These are phyloP conservation scores for Synchiropus splendidus DNA, from an alignment of 2,113 vertebrate species.

Conservation along the genomic window DNA sequence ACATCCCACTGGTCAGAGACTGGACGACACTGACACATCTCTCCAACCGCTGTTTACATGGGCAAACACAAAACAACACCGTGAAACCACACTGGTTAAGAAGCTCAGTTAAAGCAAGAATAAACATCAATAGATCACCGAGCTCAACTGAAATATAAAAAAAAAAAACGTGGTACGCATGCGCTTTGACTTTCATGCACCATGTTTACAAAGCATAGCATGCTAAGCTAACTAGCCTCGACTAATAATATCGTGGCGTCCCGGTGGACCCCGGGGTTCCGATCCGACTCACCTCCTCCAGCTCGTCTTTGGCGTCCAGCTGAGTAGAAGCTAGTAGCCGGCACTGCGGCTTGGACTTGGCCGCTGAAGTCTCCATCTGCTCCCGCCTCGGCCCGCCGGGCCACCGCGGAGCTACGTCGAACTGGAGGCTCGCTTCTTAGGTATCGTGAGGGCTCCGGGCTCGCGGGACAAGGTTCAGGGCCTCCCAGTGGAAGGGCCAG, in stretches of 20 bases:
- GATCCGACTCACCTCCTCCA: conserved; percentile 75
- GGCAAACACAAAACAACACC: not conserved
- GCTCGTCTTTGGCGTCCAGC: conserved; percentile 91
- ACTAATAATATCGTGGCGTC: not conserved
- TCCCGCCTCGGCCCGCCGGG: conserved; percentile 68
- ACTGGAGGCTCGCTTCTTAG: conserved; percentile 20
- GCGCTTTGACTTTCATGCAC: conserved; percentile 24
- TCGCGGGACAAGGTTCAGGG: conserved; percentile 4
- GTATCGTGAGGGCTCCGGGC: conserved; percentile 10
- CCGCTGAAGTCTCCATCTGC: conserved; percentile 73
- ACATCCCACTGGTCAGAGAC: conserved; percentile 75
- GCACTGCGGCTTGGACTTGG: conserved; percentile 78
- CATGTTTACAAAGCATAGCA: conserved; percentile 49
- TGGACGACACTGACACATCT: conserved; percentile 79
- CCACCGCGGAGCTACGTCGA: conserved; percentile 39
- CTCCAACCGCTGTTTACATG: conserved; percentile 72
- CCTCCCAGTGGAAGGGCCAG: conserved; percentile 4
- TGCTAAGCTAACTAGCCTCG: conserved; percentile 35
- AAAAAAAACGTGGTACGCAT: too few species aligned
- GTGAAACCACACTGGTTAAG: not conserved
- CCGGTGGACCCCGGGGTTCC: not conserved
- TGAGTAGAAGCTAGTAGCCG: conserved; percentile 79
- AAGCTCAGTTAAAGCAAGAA: not conserved
- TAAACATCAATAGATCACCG: too few species aligned
- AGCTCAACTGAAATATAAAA: too few species aligned